Evolutionary conservation across 2,888 invertebrate genomes (phyloP), one percentile per base, ranked within the genome.

Genomic region (Ochropleura plecta): DNA sequence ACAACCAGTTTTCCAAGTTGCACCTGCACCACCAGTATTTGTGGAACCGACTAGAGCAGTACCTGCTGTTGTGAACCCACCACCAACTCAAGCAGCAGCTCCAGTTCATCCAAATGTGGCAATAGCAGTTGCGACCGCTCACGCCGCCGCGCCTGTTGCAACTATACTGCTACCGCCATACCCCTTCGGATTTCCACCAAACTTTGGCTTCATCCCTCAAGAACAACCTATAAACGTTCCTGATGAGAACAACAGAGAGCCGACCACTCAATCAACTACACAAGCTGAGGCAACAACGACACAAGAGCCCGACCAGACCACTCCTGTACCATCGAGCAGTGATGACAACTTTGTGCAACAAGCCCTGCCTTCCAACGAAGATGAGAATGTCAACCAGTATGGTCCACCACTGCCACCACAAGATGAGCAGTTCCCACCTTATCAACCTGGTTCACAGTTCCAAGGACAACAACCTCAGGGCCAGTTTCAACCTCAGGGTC

Each of bases 111-210:
- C 95, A 7, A 96, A 95, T 76, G 84, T 96, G 12, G 96, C 96
- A 1, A 93, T 96, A 80, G 96, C 96, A 14, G 82, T 96, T 10
- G 96, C 96, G 3, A 96, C 95, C 3, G 95, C 96, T 3, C 93
- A 96, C 51, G 95, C 95, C 4, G 95, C 96, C 7, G 94, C 95
- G 46, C 96, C 96, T 40, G 95, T 95, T 0, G 94, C 95, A 0
- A 96, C 96, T 2, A 93, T 96, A 53, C 87, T 96, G 8, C 88
- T 96, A 9, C 96, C 96, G 0, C 95, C 96, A 0, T 96, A 95
- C 69, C 95, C 95, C 1, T 95, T 96, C 46, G 95, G 94, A 71
- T 91, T 92, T n/a, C 95, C 95, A 55, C 94, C 94, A 9, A 89
- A 90, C 9, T 90, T 94, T 66, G 94, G 93, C 42, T 90, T 95